Conservation (phyloP, 1,140 invertebrate species). For the Drosophila nigromelanica region DNA sequence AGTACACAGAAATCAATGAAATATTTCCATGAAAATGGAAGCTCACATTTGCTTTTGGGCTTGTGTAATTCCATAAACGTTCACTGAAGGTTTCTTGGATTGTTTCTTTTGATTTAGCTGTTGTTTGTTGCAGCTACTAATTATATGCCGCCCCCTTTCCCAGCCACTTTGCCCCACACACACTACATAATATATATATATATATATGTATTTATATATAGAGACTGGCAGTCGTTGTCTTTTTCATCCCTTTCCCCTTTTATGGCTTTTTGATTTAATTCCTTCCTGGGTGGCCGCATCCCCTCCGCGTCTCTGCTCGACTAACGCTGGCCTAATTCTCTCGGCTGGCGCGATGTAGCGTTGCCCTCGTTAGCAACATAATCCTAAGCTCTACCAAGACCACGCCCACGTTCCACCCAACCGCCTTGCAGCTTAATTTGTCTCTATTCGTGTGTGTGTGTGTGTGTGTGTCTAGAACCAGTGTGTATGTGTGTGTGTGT, state of each 20-base stretch:
- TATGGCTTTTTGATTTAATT: constrained; percentile 41
- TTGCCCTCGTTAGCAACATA: too few species aligned
- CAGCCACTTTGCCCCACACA: neutral
- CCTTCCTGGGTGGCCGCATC: neutral
- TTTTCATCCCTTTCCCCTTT: neutral
- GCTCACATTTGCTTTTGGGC: neutral
- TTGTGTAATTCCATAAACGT: neutral
- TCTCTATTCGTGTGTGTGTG: too few species aligned
- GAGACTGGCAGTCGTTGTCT: neutral
- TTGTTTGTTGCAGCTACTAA: constrained; percentile 4
- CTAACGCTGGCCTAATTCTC: too few species aligned
- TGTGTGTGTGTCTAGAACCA: too few species aligned
- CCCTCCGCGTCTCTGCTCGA: too few species aligned
- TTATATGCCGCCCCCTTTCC: neutral
- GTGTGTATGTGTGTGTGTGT: too few species aligned
- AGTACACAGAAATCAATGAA: neutral
- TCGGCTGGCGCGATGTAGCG: too few species aligned
- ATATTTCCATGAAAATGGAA: neutral
- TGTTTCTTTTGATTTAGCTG: neutral
- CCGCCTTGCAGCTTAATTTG: too few species aligned
- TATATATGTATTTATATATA: too few species aligned
- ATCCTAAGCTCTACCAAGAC: too few species aligned
- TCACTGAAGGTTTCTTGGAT: neutral
- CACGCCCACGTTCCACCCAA: too few species aligned
- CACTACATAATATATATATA: too few species aligned